phyloP scores from a whole-genome alignment of 2,888 invertebrate species.

The Hetaerina titia region DNA sequence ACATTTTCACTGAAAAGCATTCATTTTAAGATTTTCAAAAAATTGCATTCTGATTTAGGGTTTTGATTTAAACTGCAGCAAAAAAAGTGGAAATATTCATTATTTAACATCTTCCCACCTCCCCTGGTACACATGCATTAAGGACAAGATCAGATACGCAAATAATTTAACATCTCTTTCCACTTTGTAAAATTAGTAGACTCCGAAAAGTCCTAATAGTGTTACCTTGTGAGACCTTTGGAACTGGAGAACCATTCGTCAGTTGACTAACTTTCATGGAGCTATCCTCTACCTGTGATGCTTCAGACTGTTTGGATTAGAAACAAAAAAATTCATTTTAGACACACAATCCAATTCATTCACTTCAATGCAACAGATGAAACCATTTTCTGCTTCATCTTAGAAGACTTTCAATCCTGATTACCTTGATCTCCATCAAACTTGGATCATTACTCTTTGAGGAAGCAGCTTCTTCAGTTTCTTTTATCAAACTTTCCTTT shows the following conservation, averaged over 20 bases:
- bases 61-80: too few relatives aligned
- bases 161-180: background rate
- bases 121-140: background rate
- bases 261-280: conserved; percentile 12
- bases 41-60: too few relatives aligned
- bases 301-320: background rate
- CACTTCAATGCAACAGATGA: background rate
- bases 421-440: conserved; percentile 1
- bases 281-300: background rate
- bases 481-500: background rate
- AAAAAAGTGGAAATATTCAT: too few relatives aligned
- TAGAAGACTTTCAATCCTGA: background rate
- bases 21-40: too few relatives aligned
- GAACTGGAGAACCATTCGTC: conserved; percentile 41
- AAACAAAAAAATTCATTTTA: background rate
- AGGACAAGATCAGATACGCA: background rate
- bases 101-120: too few relatives aligned
- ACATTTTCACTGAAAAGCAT: too few relatives aligned
- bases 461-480: conserved; percentile 32
- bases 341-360: background rate
- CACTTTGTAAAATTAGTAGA: background rate
- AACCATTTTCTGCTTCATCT: too few relatives aligned
- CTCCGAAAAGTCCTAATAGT: background rate
- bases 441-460: background rate
- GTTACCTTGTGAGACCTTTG: conserved; percentile 32